phyloP scores from a whole-genome alignment of 2,113 vertebrate genomes.

The Pterocles orientalis region DNA sequence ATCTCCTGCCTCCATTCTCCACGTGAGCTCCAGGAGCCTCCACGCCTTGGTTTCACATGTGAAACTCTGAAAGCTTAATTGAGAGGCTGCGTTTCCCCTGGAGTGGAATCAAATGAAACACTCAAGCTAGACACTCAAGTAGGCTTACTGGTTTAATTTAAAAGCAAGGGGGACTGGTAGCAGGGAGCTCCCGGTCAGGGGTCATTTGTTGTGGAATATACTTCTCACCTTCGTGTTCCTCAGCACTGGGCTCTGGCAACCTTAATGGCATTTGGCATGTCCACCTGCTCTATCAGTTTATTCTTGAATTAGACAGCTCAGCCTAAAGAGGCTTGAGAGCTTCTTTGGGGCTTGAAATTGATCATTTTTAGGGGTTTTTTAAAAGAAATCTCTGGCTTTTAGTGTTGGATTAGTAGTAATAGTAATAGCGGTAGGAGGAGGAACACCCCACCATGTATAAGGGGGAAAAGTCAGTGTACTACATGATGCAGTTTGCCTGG shows the following conservation, averaged over 20 bases:
- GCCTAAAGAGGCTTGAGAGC: not conserved
- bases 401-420: not conserved
- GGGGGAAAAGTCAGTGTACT: not conserved
- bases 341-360: not conserved
- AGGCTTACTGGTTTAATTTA: constrained; percentile 62
- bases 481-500: not conserved
- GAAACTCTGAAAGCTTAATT: constrained; percentile 52
- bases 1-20: not conserved
- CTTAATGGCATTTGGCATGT: constrained; percentile 35
- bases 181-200: constrained; percentile 29
- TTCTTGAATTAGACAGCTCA: not conserved
- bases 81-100: constrained; percentile 40
- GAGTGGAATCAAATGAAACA: constrained; percentile 62
- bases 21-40: not conserved
- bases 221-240: constrained; percentile 57
- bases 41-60: not conserved
- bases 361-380: not conserved
- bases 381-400: not conserved
- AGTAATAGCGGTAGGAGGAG: not conserved
- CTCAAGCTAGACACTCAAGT: constrained; percentile 56
- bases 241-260: constrained; percentile 15
- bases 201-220: constrained; percentile 56
- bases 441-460: not conserved
- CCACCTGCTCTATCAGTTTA: constrained; percentile 37
- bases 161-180: constrained; percentile 34